phyloP scores from a whole-genome alignment of 2,888 invertebrate genomes.

The Cryptus viduatorius region DNA sequence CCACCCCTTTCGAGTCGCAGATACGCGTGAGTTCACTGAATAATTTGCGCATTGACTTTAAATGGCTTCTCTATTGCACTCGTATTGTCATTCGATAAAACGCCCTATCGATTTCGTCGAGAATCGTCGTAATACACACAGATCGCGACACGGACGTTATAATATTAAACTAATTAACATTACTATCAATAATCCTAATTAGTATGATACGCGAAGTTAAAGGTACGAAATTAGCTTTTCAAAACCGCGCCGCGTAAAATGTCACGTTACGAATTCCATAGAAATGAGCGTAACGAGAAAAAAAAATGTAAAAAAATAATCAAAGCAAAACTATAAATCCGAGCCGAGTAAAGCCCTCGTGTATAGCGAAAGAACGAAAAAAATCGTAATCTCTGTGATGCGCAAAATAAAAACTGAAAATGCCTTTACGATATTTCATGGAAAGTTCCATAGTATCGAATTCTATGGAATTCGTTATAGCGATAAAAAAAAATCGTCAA shows the following conservation, averaged over 20 bases:
- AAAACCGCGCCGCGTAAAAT: neutral
- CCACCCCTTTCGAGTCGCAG: constrained; percentile 11
- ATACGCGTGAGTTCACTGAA: constrained; percentile 35
- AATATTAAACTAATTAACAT: neutral
- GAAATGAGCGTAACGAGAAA: neutral
- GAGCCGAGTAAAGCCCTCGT: neutral
- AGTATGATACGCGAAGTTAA: neutral
- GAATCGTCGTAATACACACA: neutral
- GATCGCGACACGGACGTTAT: too few species aligned
- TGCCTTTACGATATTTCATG: neutral
- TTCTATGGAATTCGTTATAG: too few species aligned
- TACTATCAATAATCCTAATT: too few species aligned
- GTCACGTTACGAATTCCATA: neutral
- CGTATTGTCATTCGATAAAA: neutral
- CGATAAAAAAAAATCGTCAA: neutral
- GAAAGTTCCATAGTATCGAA: neutral
- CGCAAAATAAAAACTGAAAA: neutral
- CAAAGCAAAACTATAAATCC: neutral
- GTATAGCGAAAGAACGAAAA: neutral
- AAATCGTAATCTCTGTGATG: neutral
- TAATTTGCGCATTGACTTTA: constrained; percentile 49
- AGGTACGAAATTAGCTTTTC: neutral
- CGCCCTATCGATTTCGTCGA: neutral
- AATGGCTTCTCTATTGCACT: constrained; percentile 47
- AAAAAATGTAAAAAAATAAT: too few species aligned